phyloP scores from a whole-genome alignment of 2,113 vertebrate genomes.

The Gymnarchus niloticus region DNA sequence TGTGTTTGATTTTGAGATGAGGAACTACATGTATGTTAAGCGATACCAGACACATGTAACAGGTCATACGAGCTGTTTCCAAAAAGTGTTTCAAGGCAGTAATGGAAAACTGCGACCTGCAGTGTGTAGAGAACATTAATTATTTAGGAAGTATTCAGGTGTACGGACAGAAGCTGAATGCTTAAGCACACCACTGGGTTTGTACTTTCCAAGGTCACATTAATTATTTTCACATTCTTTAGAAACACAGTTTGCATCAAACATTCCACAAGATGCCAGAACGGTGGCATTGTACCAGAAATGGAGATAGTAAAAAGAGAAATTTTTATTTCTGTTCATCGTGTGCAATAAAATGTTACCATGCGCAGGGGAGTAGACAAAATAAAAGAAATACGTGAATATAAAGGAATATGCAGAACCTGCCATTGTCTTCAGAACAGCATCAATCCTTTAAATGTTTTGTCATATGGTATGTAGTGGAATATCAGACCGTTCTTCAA shows the following conservation, averaged over 20 bases:
- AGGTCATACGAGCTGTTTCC: no score
- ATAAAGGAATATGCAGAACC: not conserved
- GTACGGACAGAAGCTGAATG: not conserved
- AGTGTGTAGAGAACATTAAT: not conserved
- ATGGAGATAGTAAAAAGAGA: not conserved
- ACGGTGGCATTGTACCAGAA: not conserved
- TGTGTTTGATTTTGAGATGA: no score
- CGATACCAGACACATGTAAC: no score
- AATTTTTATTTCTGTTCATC: not conserved
- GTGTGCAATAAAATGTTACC: not conserved
- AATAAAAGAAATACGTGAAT: not conserved
- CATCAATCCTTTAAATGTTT: not conserved
- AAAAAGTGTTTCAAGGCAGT: not conserved
- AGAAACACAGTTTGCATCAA: not conserved
- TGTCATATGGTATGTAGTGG: not conserved
- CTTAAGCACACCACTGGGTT: not conserved
- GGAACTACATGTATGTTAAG: no score
- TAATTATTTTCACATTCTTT: not conserved
- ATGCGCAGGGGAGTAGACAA: not conserved
- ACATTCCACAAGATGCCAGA: not conserved
- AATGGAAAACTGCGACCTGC: not conserved
- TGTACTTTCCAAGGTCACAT: not conserved
- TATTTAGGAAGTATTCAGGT: not conserved
- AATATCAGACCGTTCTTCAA: not conserved
- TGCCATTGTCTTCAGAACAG: not conserved